Percentiles rank a stretch among this genome's conserved stretches.
Conservation (phyloP, 2,888 invertebrate species). For the Alloscopus bannaensis region DNA sequence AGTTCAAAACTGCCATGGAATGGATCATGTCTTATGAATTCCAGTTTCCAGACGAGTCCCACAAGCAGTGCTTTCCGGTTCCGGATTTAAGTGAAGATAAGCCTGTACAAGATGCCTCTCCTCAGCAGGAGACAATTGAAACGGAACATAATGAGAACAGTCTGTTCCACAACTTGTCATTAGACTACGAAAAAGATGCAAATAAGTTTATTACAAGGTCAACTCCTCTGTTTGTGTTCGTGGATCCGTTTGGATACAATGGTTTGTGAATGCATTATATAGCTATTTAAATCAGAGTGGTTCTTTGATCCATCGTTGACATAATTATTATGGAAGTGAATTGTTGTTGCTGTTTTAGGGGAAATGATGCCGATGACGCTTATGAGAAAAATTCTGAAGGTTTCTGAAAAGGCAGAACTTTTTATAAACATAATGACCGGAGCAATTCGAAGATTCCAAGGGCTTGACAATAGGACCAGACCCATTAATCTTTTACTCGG, state of each 20-base stretch:
- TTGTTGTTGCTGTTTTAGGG: constrained; percentile 3
- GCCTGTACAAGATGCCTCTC: too few species aligned
- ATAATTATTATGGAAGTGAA: too few species aligned
- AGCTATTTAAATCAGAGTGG: neutral
- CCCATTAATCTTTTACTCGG: constrained; percentile 18
- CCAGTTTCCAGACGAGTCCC: neutral
- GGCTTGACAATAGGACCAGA: neutral
- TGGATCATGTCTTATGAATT: constrained; percentile 9
- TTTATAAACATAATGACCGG: constrained; percentile 22
- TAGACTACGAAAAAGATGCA: too few species aligned
- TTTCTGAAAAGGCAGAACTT: neutral
- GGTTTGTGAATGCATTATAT: neutral
- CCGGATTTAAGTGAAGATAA: too few species aligned
- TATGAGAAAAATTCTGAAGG: neutral
- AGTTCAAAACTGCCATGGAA: constrained; percentile 12
- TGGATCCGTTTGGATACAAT: constrained; percentile 25
- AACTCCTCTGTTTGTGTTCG: constrained; percentile 21
- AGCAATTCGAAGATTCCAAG: neutral
- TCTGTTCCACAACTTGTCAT: neutral
- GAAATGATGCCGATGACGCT: constrained; percentile 6
- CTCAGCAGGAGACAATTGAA: neutral
- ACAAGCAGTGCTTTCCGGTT: neutral
- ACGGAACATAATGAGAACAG: neutral
- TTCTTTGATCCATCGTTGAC: neutral
- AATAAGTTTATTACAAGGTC: neutral